Base-by-base conservation (phyloP, 1,140 invertebrate genomes). In the Stenopsyche tienmushanensis region DNA sequence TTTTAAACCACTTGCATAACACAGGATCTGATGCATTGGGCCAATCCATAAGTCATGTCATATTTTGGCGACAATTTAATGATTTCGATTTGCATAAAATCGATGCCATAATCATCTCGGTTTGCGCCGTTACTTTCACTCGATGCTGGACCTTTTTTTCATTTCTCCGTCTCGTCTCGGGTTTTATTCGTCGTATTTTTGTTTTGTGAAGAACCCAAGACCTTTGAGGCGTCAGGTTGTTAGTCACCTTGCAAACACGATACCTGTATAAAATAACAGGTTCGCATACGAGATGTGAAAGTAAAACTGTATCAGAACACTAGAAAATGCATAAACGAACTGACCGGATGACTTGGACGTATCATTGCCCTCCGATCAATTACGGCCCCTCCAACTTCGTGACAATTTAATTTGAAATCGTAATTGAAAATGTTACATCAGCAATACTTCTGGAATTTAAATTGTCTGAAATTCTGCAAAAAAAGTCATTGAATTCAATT, bases 281-380 rank as follows among this genome's bases (percentile, higher is more conserved):
- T 64, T 53, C 21, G 45, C 62, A 2, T 26, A 9, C 29, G 50
- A 42, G 23, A 64, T 42, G 62, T 64, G 62, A 64, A 64, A 64
- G 62, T 64, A 54, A 64, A 64, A 64, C 62, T 64, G 50, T 64
- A 64, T 41, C 49, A 53, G 52, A 53, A 53, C 52, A 23, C 50
- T 64, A 64, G 62, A 64, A 64, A 64, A 64, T 49, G 15, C 23
- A 57, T 23, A 15, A 13, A n/a, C n/a, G n/a, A n/a, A n/a, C n/a
- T 42, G 21, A 23, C 15, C 57, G 23, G 23, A 34, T 60, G 42
- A 47, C 57, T 60, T 49, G 10, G 15, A 21, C 24, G 41, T 60
- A 20, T 39, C 29, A 60, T 60, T 23, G 15, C 57, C 42, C 57
- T 15, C 25, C 41, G 24, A 53, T 13, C 5, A 34, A 34, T 34